Evolutionary conservation across 1,140 invertebrate species (phyloP).

Genomic region (honey bee (Apis mellifera)): Amel_HAv3.1 CM009932.2:4318001-4318500

Average conservation of each 20-base stretch:
- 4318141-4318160: constrained; percentile 3
- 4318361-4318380: too few relatives aligned
- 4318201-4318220: neutral
- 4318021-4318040: too few relatives aligned
- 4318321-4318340: too few relatives aligned
- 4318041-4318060: neutral
- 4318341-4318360: too few relatives aligned
- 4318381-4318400: too few relatives aligned
- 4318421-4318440: too few relatives aligned
- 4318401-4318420: too few relatives aligned
- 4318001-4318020: neutral
- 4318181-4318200: constrained; percentile 5
- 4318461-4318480: too few relatives aligned
- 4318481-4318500: too few relatives aligned
- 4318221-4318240: neutral
- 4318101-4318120: neutral
- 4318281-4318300: too few relatives aligned
- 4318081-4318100: neutral
- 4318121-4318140: neutral
- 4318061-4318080: constrained; percentile 1
- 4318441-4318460: too few relatives aligned
- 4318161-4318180: neutral
- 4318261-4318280: neutral
- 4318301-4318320: too few relatives aligned
- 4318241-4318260: constrained; percentile 8